Percentiles rank a stretch among this genome's conserved stretches.
Evolutionary conservation across 2,888 invertebrate genomes (phyloP).

Genomic region (Brenthis ino): DNA sequence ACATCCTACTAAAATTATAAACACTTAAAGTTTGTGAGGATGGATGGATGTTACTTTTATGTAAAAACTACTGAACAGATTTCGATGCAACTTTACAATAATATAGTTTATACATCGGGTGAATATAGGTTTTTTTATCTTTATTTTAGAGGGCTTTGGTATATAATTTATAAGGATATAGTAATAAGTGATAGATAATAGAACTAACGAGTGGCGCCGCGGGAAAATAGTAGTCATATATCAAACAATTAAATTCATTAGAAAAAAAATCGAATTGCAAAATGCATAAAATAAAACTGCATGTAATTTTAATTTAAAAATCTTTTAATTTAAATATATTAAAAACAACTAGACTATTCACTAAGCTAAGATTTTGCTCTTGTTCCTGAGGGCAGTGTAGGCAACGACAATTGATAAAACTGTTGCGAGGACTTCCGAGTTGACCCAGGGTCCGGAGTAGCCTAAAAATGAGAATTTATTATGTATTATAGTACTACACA

Average conservation of each 20-base stretch:
- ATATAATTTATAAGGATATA: too few relatives aligned
- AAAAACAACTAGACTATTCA: conserved; percentile 44
- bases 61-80: too few relatives aligned
- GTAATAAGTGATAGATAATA: too few relatives aligned
- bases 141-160: too few relatives aligned
- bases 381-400: conserved; percentile 93
- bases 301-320: conserved; percentile 56
- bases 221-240: background rate
- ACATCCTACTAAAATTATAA: too few relatives aligned
- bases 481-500: background rate
- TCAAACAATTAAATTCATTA: background rate
- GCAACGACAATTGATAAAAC: conserved; percentile 89
- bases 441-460: conserved; percentile 95
- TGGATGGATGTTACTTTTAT: too few relatives aligned
- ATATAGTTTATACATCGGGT: too few relatives aligned
- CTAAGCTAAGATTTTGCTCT: conserved; percentile 89
- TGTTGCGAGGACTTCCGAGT: conserved; percentile 95
- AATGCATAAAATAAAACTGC: conserved; percentile 13
- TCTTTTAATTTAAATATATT: conserved; percentile 57
- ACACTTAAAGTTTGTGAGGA: too few relatives aligned
- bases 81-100: too few relatives aligned
- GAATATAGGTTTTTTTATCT: too few relatives aligned
- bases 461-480: conserved; percentile 71
- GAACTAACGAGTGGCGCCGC: too few relatives aligned
- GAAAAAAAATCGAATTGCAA: background rate